A percentile compares a stretch with the other conserved stretches of the same genome.
These are phyloP conservation scores for Girardia tigrina DNA, from an alignment of 2,888 invertebrate genomes.

Conservation along the genomic window DNA sequence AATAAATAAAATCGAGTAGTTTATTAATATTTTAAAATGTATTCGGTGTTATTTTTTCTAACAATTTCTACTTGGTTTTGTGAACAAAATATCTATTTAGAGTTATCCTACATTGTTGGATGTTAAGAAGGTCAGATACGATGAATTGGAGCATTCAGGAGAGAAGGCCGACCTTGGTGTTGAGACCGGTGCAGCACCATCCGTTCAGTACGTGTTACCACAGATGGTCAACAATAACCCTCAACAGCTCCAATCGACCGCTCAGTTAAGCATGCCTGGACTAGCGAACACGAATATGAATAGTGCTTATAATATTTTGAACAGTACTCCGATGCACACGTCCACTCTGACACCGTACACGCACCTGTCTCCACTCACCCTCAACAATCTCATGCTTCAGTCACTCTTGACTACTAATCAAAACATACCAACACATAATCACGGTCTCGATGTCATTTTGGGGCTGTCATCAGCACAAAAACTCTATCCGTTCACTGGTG, in stretches of 20 bases:
- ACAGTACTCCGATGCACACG: neutral
- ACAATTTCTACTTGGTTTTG: neutral
- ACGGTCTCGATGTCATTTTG: neutral
- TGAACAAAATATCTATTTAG: neutral
- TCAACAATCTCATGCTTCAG: neutral
- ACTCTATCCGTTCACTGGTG: neutral
- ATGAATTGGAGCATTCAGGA: neutral
- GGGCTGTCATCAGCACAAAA: slow-evolving; percentile 6
- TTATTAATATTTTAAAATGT: neutral
- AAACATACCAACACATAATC: neutral
- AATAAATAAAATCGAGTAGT: no score
- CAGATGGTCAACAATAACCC: neutral
- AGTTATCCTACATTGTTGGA: neutral
- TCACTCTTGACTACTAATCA: neutral
- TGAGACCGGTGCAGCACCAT: neutral
- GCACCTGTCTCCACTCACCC: neutral
- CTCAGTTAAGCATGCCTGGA: neutral
- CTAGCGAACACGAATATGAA: neutral
- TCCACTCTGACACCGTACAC: neutral
- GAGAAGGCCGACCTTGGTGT: neutral
- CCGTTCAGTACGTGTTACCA: neutral
- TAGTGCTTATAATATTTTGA: neutral
- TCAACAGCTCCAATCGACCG: neutral
- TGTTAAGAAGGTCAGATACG: neutral
- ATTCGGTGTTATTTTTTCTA: neutral